Base-by-base conservation (phyloP, 2,113 vertebrate species). In the Bos javanicus region DNA sequence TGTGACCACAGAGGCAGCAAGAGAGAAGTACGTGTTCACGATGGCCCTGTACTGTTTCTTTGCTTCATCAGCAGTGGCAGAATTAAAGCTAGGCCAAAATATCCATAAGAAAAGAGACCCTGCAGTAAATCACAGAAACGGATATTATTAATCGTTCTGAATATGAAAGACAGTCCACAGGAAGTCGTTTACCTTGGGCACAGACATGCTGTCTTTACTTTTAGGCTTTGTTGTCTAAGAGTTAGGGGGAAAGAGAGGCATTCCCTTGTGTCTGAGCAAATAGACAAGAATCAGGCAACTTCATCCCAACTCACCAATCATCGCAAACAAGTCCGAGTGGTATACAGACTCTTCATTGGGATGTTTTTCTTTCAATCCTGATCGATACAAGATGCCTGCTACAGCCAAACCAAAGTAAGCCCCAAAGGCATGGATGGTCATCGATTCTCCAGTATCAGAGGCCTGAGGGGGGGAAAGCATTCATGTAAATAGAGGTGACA, bases 51-150 rank as follows among this genome's bases (percentile, higher is more conserved):
- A 87, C 96, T 98, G 99, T 2, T 16, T 0, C 0, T 6, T 0
- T 11, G 1, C 1, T 0, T 64, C 0, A 0, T 36, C 1, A 10
- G 99, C 99, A 25, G 99, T 99, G 96, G 99, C 99, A 0, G 99
- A 99, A 98, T 99, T 99, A 97, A 99, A 99, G 98, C 99, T 99
- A 90, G 99, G 99, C 99, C 99, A 99, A 97, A 99, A 99, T 98
- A 99, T 98, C 99, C 99, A 99, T 43, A 99, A 98, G 97, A 99
- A 99, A 86, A 99, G 92, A 33, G 99, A 99, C 57, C 99, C 99
- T 99, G 98, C 1, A 90, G 62, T n/a, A 96, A 96, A 1, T 36
- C 4, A 95, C 92, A 96, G 94, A 78, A 46, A 48, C 7, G 3
- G 11, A 14, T 33, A 16, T 97, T 90, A 74, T 12, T 74, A 74